Evolutionary conservation across 2,113 vertebrate species (phyloP), one percentile per base, ranked within the genome.

Genomic region (Silurus asotus): DNA sequence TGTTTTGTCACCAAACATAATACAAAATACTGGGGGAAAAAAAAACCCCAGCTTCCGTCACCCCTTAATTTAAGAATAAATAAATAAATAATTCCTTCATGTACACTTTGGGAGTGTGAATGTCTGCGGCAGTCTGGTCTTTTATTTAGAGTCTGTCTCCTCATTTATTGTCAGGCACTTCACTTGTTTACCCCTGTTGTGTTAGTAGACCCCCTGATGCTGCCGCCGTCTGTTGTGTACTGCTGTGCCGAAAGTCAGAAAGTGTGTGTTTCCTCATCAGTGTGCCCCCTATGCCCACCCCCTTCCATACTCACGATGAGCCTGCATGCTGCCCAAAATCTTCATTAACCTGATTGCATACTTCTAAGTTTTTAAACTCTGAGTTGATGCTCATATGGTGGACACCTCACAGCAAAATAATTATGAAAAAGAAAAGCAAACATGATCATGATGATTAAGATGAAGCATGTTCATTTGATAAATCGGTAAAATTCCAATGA

Each of bases 171-270:
- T 84, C 28, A 87, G 64, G 83, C 62, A 82, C 56, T 83, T 87
- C 86, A 87, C 88, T 87, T 87, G 82, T 89, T 89, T 89, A 85
- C 88, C 87, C 88, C 83, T 83, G 86, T 89, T 85, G 88, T 85
- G 79, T 72, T 87, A 85, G 83, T 23, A 11, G 83, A 82, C 86
- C 83, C 83, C 88, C 86, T 87, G 86, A 84, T 83, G 86, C 83
- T 13, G 25, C 23, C 10, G n/a, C 88, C 88, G 83, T 89, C 88
- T 89, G 88, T 87, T 85, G 72, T 65, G 53, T 62, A 82, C 48
- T 78, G 74, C 81, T 83, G 77, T 82, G 84, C 62, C 69, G 81
- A 87, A 77, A 87, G 59, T 72, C 65, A 51, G 58, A 81, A 80
- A 75, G 80, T 80, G 75, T 19, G 8, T 48, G 65, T 80, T 80